Base-by-base conservation (phyloP, 1,140 invertebrate genomes). In the Himalopsyche phryganea region DNA sequence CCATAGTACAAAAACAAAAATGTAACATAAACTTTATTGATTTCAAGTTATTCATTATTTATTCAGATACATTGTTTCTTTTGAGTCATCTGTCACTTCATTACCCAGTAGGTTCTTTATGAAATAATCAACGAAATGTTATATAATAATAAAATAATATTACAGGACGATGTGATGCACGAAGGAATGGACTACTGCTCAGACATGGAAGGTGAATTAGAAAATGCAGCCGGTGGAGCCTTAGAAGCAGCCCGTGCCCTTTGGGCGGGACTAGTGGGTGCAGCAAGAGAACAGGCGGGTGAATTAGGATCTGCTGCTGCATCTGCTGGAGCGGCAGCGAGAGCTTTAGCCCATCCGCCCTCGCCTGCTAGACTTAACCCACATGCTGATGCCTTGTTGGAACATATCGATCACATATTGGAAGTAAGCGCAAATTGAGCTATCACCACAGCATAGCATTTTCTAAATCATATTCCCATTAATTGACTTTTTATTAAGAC, bases 381-480 rank as follows among this genome's bases (percentile, higher is more conserved):
- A 18, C 58, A 61, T 33, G 63, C 76, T 63, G 74, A 75, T 69
- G 72, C 69, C 65, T 73, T 79, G 50, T 74, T 81, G 68, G 80
- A 82, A 71, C 79, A 81, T 67, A 74, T 78, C 68, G 81, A 82
- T 68, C 78, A 79, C 66, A 79, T 79, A 65, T 74, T 79, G 69
- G 76, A 79, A 73, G 76, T 75, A 68, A 61, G 66, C 66, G 28
- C 32, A n/a, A 7, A 32, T 33, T 46, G n/a, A 48, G 35, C 18
- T 47, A 5, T 6, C 45, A 47, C 13, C 33, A 1, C 6, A 35
- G 13, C 48, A 50, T 2, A 14, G 1, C 19, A n/a, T 18, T 11
- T 58, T 44, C n/a, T n/a, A n/a, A n/a, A n/a, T n/a, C n/a, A n/a
- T n/a, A n/a, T n/a, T n/a, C n/a, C n/a, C n/a, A n/a, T n/a, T n/a